Percentiles rank a stretch among this genome's conserved stretches.
Evolutionary conservation across 2,888 invertebrate genomes (phyloP).

Genomic region (Didymodactylos carnosus): DNA sequence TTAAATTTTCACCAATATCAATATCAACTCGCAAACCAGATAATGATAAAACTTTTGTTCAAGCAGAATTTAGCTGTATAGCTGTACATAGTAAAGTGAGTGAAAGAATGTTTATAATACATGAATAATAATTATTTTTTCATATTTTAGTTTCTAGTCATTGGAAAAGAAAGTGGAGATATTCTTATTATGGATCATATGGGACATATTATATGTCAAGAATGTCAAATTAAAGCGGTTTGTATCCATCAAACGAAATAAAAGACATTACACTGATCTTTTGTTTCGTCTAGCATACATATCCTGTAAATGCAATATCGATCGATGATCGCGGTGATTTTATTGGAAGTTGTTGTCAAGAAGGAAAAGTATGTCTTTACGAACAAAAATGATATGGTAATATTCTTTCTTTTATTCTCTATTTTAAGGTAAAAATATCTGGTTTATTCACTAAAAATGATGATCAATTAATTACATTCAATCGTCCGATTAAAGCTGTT

Average conservation of each 20-base stretch:
- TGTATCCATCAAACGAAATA: neutral
- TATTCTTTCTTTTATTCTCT: too few species aligned
- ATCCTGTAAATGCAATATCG: neutral
- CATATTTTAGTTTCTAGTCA: too few species aligned
- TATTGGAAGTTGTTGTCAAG: neutral
- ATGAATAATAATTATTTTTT: too few species aligned
- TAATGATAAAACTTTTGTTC: neutral
- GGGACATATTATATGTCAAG: neutral
- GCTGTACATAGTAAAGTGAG: neutral
- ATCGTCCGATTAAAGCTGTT: slow-evolving; percentile 61
- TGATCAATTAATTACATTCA: slow-evolving; percentile 54
- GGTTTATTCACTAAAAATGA: slow-evolving; percentile 67
- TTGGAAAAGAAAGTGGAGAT: neutral
- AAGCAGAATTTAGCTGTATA: neutral
- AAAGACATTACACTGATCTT: neutral
- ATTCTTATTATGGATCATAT: neutral
- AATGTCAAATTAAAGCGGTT: neutral
- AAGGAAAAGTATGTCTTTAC: neutral
- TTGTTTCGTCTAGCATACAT: neutral
- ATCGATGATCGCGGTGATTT: neutral
- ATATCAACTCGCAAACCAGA: neutral
- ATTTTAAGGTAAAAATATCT: slow-evolving; percentile 37
- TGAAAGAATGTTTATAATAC: too few species aligned
- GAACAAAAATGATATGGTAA: neutral
- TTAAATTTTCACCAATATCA: neutral